These are phyloP conservation scores for Andrena fulva DNA, from an alignment of 2,888 invertebrate genomes.

Conservation along the genomic window DNA sequence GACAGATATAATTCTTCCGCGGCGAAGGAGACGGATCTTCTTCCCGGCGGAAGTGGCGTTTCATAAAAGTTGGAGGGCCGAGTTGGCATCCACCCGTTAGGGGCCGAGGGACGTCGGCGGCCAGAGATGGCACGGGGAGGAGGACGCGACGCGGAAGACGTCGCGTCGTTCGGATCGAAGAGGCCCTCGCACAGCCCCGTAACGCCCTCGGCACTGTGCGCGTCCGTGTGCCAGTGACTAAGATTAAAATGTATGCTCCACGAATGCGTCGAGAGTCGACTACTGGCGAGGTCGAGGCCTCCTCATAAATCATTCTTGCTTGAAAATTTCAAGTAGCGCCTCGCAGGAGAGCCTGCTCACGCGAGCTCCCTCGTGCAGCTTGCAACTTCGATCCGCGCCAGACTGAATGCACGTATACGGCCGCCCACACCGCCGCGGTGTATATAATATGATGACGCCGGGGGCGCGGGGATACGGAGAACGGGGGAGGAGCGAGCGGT, in stretches of 20 bases:
- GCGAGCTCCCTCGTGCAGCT: conserved; percentile 51
- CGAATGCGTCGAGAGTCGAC: conserved; percentile 70
- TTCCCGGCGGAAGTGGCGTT: conserved; percentile 18
- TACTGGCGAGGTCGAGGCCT: conserved; percentile 75
- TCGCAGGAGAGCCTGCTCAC: conserved; percentile 45
- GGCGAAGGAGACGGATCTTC: conserved; percentile 16
- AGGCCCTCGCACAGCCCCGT: conserved; percentile 14
- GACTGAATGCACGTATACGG: background rate
- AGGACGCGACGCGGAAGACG: conserved; percentile 45
- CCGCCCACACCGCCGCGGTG: background rate
- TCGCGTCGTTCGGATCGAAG: conserved; percentile 31
- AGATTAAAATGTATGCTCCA: conserved; percentile 72
- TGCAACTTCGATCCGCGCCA: conserved; percentile 46
- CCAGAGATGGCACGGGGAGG: background rate
- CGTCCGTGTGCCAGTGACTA: conserved; percentile 52
- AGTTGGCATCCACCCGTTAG: conserved; percentile 25
- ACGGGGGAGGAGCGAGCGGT: conserved; percentile 9
- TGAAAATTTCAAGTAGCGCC: conserved; percentile 77
- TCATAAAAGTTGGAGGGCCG: conserved; percentile 17
- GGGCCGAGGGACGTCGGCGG: conserved; percentile 1
- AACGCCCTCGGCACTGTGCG: conserved; percentile 17
- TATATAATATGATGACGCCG: background rate
- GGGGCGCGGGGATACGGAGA: background rate
- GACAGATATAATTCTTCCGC: conserved; percentile 2
- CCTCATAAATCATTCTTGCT: conserved; percentile 79